phyloP scores from a whole-genome alignment of 2,113 vertebrate genomes.

The Cyanistes caeruleus region DNA sequence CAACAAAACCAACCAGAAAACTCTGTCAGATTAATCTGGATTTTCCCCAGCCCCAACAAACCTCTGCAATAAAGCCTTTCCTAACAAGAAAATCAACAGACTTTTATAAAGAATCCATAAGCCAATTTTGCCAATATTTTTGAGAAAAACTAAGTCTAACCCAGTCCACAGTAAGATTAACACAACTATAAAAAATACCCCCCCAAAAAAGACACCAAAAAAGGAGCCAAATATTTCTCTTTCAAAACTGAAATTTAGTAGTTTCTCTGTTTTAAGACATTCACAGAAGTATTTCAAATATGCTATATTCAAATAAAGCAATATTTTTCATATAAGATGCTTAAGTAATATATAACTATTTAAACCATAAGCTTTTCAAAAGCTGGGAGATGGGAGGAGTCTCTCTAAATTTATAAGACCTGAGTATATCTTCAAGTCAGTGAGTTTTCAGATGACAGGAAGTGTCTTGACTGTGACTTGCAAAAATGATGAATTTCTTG shows the following conservation, averaged over 20 bases:
- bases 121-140: background rate
- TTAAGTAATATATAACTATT: background rate
- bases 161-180: background rate
- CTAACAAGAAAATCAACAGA: background rate
- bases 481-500: background rate
- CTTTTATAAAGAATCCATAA: background rate
- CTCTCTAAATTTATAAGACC: background rate
- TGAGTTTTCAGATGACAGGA: background rate
- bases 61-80: background rate
- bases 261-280: background rate
- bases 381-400: background rate
- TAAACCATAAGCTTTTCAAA: background rate
- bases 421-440: background rate
- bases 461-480: background rate
- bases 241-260: background rate
- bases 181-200: background rate
- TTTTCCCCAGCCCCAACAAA: background rate
- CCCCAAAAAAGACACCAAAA: accelerated
- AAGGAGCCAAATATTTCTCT: background rate
- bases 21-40: background rate
- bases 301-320: background rate
- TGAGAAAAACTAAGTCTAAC: background rate
- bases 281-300: background rate
- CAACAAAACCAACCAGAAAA: background rate
- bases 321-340: background rate